phyloP scores from a whole-genome alignment of 2,113 vertebrate species.

The Mormyrus lacerda region DNA sequence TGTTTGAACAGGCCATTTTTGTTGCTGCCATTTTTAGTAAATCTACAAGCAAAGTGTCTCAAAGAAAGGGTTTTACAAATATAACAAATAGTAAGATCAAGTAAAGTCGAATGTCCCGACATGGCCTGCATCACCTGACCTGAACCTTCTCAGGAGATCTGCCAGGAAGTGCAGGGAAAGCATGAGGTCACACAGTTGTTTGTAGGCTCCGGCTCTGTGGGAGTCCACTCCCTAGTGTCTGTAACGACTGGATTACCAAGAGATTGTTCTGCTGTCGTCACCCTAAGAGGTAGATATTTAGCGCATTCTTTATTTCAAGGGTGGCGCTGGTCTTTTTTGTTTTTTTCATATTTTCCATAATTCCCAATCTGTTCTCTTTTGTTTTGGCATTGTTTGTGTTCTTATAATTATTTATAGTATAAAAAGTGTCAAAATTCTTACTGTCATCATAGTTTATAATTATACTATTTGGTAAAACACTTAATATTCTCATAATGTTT shows the following conservation, averaged over 20 bases:
- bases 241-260: background rate
- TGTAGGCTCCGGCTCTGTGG: background rate
- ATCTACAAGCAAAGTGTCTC: background rate
- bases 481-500: background rate
- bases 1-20: background rate
- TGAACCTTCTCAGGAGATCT: background rate
- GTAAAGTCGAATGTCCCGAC: background rate
- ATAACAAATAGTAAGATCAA: background rate
- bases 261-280: background rate
- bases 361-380: background rate
- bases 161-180: background rate
- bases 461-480: background rate
- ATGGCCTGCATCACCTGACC: background rate
- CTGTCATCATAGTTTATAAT: background rate
- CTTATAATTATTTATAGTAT: background rate
- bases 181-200: background rate
- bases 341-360: background rate
- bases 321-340: background rate
- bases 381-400: background rate
- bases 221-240: background rate
- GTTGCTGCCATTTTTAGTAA: background rate
- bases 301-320: background rate
- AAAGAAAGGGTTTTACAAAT: background rate
- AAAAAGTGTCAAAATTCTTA: background rate
- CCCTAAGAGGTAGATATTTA: background rate